Percentiles rank a stretch among this genome's conserved stretches.
These are phyloP conservation scores for Cyanoliseus patagonus DNA, from an alignment of 2,113 vertebrate genomes.

Conservation along the genomic window DNA sequence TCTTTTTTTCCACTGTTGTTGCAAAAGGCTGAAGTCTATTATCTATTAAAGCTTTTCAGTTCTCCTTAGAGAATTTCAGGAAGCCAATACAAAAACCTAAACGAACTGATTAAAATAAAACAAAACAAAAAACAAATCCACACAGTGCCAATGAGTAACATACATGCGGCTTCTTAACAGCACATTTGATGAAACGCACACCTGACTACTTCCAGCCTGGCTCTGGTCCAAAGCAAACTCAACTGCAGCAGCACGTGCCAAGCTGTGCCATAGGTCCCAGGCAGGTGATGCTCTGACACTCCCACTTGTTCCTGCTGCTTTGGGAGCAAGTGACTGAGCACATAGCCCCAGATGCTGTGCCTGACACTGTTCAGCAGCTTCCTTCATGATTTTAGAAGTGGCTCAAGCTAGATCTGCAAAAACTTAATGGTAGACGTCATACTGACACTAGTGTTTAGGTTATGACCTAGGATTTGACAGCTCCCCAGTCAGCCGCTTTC, in stretches of 20 bases:
- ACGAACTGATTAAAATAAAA: not conserved
- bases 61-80: not conserved
- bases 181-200: rapidly evolving
- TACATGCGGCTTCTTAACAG: not conserved
- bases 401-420: not conserved
- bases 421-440: not conserved
- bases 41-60: not conserved
- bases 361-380: not conserved
- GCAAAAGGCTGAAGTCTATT: not conserved
- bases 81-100: not conserved
- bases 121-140: rapidly evolving
- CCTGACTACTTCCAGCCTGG: not conserved
- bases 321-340: not conserved
- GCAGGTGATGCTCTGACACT: not conserved
- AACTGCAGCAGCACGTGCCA: not conserved
- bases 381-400: not conserved
- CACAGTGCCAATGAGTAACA: not conserved
- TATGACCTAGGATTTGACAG: not conserved
- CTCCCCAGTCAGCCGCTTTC: not conserved
- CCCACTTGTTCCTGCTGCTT: not conserved
- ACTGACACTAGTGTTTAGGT: not conserved
- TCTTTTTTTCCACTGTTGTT: not conserved
- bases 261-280: not conserved
- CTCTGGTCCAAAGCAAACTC: not conserved
- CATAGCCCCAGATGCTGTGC: not conserved